Evolutionary conservation across 1,140 invertebrate species (phyloP), one percentile per base, ranked within the genome.

Genomic region (Patella vulgata): DNA sequence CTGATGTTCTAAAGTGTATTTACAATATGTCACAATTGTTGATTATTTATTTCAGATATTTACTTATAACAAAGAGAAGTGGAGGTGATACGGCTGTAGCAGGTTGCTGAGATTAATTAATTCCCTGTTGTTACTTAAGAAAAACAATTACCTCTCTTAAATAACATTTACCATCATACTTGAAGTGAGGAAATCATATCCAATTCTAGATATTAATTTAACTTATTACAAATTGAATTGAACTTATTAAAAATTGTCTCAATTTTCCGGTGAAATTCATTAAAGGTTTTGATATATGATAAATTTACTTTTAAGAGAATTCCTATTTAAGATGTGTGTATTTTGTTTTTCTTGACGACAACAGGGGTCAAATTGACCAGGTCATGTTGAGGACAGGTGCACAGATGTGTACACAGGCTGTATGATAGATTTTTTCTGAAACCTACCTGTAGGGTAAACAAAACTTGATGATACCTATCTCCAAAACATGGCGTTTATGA

Each of bases 61-160:
- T 64, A 89, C 88, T 0, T 19, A 78, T 87, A 9, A 88, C 87
- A 0, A 89, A 89, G 76, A 72, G 84, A 14, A 88, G 87, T 59
- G 88, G 88, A 8, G 68, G 68, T 19, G 77, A 75, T 51, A 75
- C 84, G 11, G 59, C 66, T 8, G 77, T 83, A 58, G 77, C 83
- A 40, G 87, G 86, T 63, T 89, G 88, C 87, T 89, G 88, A 88
- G 87, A 88, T 87, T 89, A 89, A 87, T 69, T 64, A 68, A 72
- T 70, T 71, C 64, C 70, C 74, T 70, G 63, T 76, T 72, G 63
- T 31, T 40, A 21, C 6, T 36, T 8, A 36, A 33, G 54, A 55
- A 55, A 59, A 55, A 55, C 57, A 47, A 42, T 50, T 51, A 42
- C 48, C 57, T 66, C 1, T 59, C 55, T 55, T 31, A 19, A 33